Base-by-base conservation (phyloP, 2,113 vertebrate species). In the Conger conger region DNA sequence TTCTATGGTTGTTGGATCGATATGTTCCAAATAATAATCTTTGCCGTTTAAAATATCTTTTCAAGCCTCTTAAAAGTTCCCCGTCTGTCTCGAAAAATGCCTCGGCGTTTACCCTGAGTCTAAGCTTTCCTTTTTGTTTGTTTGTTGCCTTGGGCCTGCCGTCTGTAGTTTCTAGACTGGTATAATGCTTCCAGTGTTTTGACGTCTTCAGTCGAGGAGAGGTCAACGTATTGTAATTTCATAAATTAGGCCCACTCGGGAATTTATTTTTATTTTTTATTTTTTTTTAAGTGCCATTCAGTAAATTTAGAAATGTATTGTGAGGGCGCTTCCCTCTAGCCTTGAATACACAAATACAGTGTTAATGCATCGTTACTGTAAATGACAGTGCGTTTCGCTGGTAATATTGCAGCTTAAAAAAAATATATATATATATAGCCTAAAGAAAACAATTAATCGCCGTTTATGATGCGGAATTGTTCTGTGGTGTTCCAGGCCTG, bases 151-250 rank as follows among this genome's bases (percentile, higher is more conserved):
- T 63, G 57, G 27, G 23, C 23, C 57, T 27, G 57, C 3, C 38
- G 76, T 18, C 38, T 16, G 2, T 37, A 38, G 18, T 78, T 36
- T 78, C n/a, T 38, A 37, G 73, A 33, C 76, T 78, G 76, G 76
- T 37, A 20, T 18, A 38, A 37, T 78, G 76, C 76, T 78, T 78
- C 76, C 76, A 78, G 76, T 36, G 76, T 36, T 78, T 33, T n/a
- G 27, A 73, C n/a, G 68, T 30, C 68, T 33, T 17, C 35, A 78
- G 35, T n/a, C 4, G 17, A 7, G 13, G 37, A 38, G 76, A 37
- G 36, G 35, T 78, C 76, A 78, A 37, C 11, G 36, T 38, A 37
- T 78, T 78, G 33, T 77, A 33, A 38, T 78, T 20, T 37, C 37
- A 78, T 38, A 8, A 33, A 76, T 76, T 35, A 73, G 23, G 23